Evolutionary conservation across 2,113 vertebrate species (phyloP), one percentile per base, ranked within the genome.

Genomic region (Chaenogobius annularis): DNA sequence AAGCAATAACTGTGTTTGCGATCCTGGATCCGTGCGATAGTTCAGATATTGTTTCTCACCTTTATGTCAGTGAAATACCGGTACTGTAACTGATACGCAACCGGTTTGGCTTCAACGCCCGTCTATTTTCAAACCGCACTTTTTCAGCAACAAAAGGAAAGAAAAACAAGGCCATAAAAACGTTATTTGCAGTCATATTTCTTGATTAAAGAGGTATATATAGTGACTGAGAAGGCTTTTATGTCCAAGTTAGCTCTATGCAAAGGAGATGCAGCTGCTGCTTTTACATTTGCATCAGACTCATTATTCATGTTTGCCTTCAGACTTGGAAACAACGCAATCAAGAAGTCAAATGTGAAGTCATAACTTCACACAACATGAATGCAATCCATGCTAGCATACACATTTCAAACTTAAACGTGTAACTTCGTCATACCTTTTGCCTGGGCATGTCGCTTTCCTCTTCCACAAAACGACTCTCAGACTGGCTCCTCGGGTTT

Each of bases 351-450:
- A 17, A 52, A 52, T 1, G 1, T 52, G 19, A 50, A 14, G 19
- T 9, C 40, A 43, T 9, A 5, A 1, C 40, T 43, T 43, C 10
- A 43, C 10, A 1, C 48, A 8, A 20, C 20, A 20, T n/a, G 5
- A 52, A 10, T 20, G 9, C 8, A n/a, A 10, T 54, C 50, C 50
- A 9, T n/a, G 9, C 7, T 6, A 54, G 19, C 50, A 20, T 10
- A 50, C 48, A n/a, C 7, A 17, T 14, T 5, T 6, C 17, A 31
- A 31, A 20, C 9, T 54, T 10, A 2, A 55, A 14, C 22, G 14
- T 13, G 22, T 26, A 23, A 23, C 5, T 22, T 55, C 3, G 54
- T 26, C 55, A 5, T 26, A 58, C 84, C 82, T 17, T 13, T 23
- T 19, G 17, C n/a, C 67, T 10, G 15, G 31, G 35, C 56, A 65